Percentiles rank a stretch among this genome's conserved stretches.
Evolutionary conservation across 2,888 invertebrate species (phyloP).

Genomic region (Trachelus tabidus): DNA sequence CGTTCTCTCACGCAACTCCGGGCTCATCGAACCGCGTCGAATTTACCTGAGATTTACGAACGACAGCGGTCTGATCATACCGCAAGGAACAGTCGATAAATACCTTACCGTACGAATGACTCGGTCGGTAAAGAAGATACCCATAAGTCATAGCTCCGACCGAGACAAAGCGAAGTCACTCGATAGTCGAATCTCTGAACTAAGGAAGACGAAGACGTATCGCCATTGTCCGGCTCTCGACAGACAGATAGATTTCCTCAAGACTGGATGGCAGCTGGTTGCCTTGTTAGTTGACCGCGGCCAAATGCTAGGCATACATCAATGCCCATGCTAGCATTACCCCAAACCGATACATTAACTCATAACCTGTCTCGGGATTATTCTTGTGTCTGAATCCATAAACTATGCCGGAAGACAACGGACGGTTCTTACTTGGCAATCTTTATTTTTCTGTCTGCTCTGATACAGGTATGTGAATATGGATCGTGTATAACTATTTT

Average conservation of each 20-base stretch:
- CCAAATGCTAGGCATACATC: conserved; percentile 1
- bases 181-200: conserved; percentile 5
- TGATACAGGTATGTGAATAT: neutral
- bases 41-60: neutral
- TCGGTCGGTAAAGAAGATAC: neutral
- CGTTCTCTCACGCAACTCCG: neutral
- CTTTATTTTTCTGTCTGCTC: neutral
- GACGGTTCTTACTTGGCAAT: neutral
- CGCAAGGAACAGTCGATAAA: conserved; percentile 5
- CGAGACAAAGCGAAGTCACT: conserved; percentile 17
- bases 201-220: conserved; percentile 20
- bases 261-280: conserved; percentile 19
- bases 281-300: conserved; percentile 15
- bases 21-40: neutral
- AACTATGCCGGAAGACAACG: neutral
- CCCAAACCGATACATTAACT: conserved; percentile 17
- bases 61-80: neutral
- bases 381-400: neutral
- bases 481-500: neutral
- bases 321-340: conserved; percentile 1
- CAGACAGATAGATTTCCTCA: conserved; percentile 27
- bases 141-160: conserved; percentile 19
- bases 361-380: neutral
- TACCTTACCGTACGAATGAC: neutral
- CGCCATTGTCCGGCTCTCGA: conserved; percentile 20